Conservation (phyloP, 2,888 invertebrate species). For the Brenthis ino region DNA sequence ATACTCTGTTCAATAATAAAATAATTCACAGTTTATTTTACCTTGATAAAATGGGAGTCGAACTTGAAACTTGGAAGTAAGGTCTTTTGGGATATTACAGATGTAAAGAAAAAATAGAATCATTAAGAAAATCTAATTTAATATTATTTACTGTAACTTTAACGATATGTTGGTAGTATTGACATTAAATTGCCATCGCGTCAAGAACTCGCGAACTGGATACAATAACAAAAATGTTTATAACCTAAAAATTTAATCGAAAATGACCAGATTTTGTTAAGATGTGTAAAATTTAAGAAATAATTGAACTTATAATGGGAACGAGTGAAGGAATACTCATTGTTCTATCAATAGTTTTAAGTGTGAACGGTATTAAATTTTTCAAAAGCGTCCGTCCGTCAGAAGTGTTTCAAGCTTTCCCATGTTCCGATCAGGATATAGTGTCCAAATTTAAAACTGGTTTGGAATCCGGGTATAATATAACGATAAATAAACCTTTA, state of each 20-base stretch:
- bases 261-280: neutral
- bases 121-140: constrained; percentile 1
- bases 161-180: neutral
- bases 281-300: neutral
- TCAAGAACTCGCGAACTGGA: constrained; percentile 8
- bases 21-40: too few species aligned
- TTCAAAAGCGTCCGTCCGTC: constrained; percentile 11
- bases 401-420: neutral
- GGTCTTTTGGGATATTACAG: too few species aligned
- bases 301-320: constrained; percentile 3
- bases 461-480: constrained; percentile 29
- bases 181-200: constrained; percentile 3
- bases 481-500: constrained; percentile 25
- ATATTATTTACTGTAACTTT: neutral
- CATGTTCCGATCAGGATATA: constrained; percentile 19
- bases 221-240: neutral
- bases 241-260: neutral
- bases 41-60: too few species aligned
- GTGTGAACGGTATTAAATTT: constrained; percentile 31
- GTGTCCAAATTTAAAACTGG: constrained; percentile 18
- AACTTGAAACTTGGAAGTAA: too few species aligned
- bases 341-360: constrained; percentile 11
- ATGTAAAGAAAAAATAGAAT: neutral
- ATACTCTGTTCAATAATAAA: too few species aligned
- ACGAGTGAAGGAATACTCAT: neutral